phyloP scores from a whole-genome alignment of 2,113 vertebrate species.

The Actinemys pallida region DNA sequence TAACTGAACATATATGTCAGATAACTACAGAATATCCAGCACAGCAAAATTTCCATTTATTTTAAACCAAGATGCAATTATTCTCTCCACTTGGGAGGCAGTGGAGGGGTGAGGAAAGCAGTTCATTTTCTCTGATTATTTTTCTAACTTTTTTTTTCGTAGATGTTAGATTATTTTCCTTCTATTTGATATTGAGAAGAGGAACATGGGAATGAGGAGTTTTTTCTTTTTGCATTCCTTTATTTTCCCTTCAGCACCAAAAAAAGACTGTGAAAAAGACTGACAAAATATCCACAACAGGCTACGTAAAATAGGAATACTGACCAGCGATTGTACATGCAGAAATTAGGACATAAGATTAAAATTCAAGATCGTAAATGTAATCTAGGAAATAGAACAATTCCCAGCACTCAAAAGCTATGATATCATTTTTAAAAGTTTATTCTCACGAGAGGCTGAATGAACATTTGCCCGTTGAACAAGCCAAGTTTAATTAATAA shows the following conservation, averaged over 20 bases:
- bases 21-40: not conserved
- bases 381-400: not conserved
- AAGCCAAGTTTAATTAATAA: constrained; percentile 24
- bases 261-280: not conserved
- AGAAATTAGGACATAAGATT: constrained; percentile 19
- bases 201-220: not conserved
- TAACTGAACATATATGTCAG: not conserved
- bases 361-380: constrained; percentile 20
- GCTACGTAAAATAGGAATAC: fast-evolving
- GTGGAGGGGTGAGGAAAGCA: not conserved
- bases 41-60: not conserved
- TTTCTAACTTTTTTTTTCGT: not conserved
- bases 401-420: not conserved
- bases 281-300: fast-evolving
- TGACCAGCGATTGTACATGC: not conserved
- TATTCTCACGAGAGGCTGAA: not conserved
- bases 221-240: not conserved
- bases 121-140: not conserved
- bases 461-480: constrained; percentile 33
- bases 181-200: not conserved
- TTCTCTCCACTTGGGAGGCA: not conserved
- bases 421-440: not conserved
- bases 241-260: not conserved
- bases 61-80: not conserved
- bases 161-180: not conserved